These are phyloP conservation scores for Himalopsyche anomala DNA, from an alignment of 2,888 invertebrate genomes.

Conservation along the genomic window DNA sequence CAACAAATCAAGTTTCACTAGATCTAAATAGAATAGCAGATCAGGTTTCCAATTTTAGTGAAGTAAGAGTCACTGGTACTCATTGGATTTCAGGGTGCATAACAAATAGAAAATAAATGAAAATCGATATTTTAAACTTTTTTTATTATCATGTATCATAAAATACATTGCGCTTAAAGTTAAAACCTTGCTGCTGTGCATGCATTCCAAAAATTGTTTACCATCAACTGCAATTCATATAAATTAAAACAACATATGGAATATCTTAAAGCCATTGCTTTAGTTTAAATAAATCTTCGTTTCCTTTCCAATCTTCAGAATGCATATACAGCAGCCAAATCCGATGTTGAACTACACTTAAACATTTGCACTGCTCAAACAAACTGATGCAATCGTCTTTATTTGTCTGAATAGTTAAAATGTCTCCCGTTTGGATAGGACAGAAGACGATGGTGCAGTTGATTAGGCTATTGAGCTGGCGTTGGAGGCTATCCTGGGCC, in stretches of 20 bases:
- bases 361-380: conserved; percentile 18
- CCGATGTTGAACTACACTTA: conserved; percentile 12
- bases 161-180: conserved; percentile 49
- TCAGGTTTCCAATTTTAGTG: no score
- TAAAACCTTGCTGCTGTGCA: background rate
- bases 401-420: conserved; percentile 20
- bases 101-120: background rate
- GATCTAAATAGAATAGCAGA: no score
- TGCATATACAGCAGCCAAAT: background rate
- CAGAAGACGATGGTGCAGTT: background rate
- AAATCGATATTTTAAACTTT: conserved; percentile 44
- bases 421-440: conserved; percentile 10
- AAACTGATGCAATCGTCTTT: background rate
- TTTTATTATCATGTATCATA: conserved; percentile 55
- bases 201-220: background rate
- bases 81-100: background rate
- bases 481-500: conserved; percentile 99
- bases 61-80: no score
- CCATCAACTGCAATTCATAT: background rate
- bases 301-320: background rate
- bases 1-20: no score
- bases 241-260: background rate
- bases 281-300: background rate
- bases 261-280: background rate
- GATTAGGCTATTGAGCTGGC: conserved; percentile 97